Conservation (phyloP, 2,888 invertebrate genomes). For the Osmoderma eremita region DNA sequence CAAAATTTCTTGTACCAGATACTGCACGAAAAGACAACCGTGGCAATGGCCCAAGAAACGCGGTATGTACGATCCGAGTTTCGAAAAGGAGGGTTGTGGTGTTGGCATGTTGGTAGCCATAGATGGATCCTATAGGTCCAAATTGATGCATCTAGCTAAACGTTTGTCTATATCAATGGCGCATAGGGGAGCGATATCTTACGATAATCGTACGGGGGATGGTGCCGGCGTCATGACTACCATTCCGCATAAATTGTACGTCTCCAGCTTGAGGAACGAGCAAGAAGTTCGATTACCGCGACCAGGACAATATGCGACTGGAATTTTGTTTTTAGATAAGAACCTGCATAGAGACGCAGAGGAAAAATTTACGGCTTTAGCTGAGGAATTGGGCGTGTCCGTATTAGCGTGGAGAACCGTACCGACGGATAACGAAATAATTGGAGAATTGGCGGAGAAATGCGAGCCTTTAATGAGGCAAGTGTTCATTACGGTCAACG, state of each 20-base stretch:
- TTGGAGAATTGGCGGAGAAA: constrained; percentile 91
- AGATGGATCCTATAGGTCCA: constrained; percentile 92
- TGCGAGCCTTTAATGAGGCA: constrained; percentile 97
- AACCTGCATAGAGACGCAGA: constrained; percentile 82
- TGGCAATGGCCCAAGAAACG: constrained; percentile 87
- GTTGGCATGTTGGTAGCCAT: constrained; percentile 99
- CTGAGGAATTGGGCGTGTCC: constrained; percentile 80
- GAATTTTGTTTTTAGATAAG: constrained; percentile 93
- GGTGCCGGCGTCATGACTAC: constrained; percentile 97
- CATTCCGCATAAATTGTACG: constrained; percentile 95
- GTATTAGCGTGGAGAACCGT: constrained; percentile 95
- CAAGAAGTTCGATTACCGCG: constrained; percentile 85
- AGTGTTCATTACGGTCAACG: constrained; percentile 66
- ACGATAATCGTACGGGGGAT: constrained; percentile 99
- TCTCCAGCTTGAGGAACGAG: constrained; percentile 69
- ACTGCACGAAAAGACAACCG: constrained; percentile 59
- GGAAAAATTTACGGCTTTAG: constrained; percentile 81
- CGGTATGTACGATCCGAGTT: constrained; percentile 95
- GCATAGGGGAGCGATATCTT: constrained; percentile 98
- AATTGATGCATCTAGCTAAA: constrained; percentile 97
- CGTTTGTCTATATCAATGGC: constrained; percentile 96
- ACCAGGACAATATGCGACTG: constrained; percentile 93
- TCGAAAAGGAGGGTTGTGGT: constrained; percentile 98
- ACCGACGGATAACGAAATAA: constrained; percentile 84
- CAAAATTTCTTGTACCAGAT: background rate